Base-by-base conservation (phyloP, 92 coral and sea anemone species). In the Epizoanthus ramosus region DNA sequence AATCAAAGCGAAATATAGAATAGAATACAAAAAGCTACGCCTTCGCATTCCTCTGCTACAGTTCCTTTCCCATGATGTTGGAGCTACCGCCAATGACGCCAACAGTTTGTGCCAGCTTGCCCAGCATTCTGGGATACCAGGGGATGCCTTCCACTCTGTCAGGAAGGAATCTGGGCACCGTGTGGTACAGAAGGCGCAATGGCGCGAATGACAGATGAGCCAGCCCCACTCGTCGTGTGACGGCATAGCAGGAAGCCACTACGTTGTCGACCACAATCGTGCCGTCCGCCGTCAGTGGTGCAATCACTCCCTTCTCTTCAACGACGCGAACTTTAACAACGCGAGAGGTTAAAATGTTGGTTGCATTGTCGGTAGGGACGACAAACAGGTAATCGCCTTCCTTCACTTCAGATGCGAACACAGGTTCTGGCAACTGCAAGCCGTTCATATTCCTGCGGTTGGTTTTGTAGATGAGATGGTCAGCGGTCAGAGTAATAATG, bases 221-320 rank as follows among this genome's bases (percentile, higher is more conserved):
- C 13, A 87, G 54, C 28, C 61, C 75, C 17, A 91, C 97, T 43
- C 85, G 87, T 28, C 75, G 80, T 47, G 91, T 75, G 71, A 85
- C 74, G 19, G 98, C 97, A 50, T 93, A 95, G 75, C 98, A 95
- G 6, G 98, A 95, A 0, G 95, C 92, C 58, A 89, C 81, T 0
- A 93, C 97, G 45, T 83, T 92, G 60, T 95, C 95, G 4, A 95
- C 95, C 57, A 93, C 79, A 12, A 95, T 71, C 28, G 91, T 95
- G 2, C 98, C 98, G 23, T 93, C 88, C 76, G 63, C 70, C 22
- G 98, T 95, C 33, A 93, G 80, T 1, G 98, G 98, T 0, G 98
- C 98, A 10, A 95, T 73, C 79, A 89, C 84, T 45, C 98, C 98
- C 15, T 86, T 71, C 50, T 85, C 83, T 37, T 75, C 50, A 18